Base-by-base conservation (phyloP, 2,797 vertebrate species). In the Mus spretus region DNA sequence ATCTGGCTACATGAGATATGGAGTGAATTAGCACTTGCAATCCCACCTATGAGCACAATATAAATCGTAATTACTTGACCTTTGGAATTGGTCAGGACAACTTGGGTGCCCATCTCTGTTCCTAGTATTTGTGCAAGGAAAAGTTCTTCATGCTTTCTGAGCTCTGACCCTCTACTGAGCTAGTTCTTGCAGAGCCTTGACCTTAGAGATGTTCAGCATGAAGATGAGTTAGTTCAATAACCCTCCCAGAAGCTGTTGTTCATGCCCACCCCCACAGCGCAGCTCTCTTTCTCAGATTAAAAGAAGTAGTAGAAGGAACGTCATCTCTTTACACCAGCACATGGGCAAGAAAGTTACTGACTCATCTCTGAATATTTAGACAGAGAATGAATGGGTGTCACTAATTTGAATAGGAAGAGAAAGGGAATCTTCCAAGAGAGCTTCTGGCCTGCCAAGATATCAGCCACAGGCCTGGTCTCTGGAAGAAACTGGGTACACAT, bases 11-110 rank as follows among this genome's bases (percentile, higher is more conserved):
- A 11, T 0, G 11, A 47, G 90, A 17, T 61, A 34, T 34, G 40
- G 65, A 57, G 0, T 80, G 8, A 37, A 31, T 85, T 92, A 40
- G 15, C 47, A 26, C 20, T 92, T 31, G 78, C 82, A 78, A 57
- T 63, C 59, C 37, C 40, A 40, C 61, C 6, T 3, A 34, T 70
- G 7, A 59, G 11, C 28, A 85, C n/a, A 81, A 50, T 59, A 19
- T 70, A 20, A 57, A 11, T 96, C 95, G 65, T 78, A 86, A 11
- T 79, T 70, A 67, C 53, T 86, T 95, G 77, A 75, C 37, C 20
- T 93, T 94, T 89, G 8, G 24, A 91, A 55, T 90, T 67, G 13
- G 37, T 91, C 65, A 81, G 24, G n/a, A 26, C 67, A 72, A 34
- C 26, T 74, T 78, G 61, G 61, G 11, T 19, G 19, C 84, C 80